Conservation (phyloP, 2,888 invertebrate genomes). For the Phengaris alcon region DNA sequence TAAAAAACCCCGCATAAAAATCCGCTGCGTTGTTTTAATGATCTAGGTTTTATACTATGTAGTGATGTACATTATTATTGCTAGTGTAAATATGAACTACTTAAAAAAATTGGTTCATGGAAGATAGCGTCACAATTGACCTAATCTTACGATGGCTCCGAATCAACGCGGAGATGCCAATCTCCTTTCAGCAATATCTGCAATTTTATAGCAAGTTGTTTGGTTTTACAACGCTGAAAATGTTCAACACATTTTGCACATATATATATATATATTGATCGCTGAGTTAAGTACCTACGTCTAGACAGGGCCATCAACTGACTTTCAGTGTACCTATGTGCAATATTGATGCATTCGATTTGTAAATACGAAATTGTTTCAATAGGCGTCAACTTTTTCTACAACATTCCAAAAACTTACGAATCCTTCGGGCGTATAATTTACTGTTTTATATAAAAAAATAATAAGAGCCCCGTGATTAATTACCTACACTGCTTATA, state of each 20-base stretch:
- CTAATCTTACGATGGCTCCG: not conserved
- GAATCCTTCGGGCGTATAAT: no score
- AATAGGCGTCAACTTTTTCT: not conserved
- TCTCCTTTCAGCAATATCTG: not conserved
- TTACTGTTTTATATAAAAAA: no score
- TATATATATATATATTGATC: slow-evolving; percentile 1
- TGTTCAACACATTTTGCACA: not conserved
- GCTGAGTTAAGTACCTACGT: not conserved
- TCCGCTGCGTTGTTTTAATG: no score
- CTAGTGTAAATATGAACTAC: no score
- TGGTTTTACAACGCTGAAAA: not conserved
- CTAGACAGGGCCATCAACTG: slow-evolving; percentile 15
- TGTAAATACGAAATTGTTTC: not conserved
- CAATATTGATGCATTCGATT: slow-evolving; percentile 11
- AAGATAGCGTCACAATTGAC: not conserved
- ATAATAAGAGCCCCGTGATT: no score
- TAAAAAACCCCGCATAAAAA: no score
- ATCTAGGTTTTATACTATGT: no score
- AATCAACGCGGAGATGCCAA: not conserved
- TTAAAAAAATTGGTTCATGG: no score
- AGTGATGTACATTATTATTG: no score
- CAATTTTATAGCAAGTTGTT: not conserved
- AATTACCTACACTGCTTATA: no score
- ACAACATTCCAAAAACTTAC: not conserved
- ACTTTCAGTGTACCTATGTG: not conserved